phyloP scores from a whole-genome alignment of 2,113 vertebrate species.

The Manacus vitellinus region DNA sequence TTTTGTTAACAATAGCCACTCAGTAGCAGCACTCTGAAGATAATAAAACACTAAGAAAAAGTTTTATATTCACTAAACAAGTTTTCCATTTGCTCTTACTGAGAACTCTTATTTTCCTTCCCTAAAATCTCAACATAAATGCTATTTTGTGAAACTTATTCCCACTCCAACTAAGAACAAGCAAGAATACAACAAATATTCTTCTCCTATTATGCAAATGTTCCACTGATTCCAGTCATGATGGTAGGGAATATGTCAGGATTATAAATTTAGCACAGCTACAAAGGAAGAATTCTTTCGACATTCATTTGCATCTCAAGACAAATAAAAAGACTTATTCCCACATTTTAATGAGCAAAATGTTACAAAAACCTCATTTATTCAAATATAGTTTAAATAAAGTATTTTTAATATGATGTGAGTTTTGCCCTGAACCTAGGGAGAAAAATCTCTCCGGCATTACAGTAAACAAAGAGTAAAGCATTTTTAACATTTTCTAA shows the following conservation, averaged over 20 bases:
- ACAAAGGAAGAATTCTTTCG: neutral
- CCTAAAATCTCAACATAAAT: neutral
- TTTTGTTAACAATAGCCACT: neutral
- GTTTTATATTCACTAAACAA: neutral
- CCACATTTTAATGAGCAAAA: constrained; percentile 16
- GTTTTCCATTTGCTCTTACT: neutral
- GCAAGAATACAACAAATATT: neutral
- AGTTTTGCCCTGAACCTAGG: neutral
- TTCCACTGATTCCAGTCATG: neutral
- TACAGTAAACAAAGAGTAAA: neutral
- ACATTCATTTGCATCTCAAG: neutral
- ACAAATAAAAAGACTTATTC: neutral
- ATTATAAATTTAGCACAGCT: constrained; percentile 17
- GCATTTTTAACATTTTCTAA: neutral
- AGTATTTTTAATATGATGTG: neutral
- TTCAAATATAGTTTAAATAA: neutral
- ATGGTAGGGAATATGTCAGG: neutral
- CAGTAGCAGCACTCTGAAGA: neutral
- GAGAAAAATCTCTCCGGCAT: neutral
- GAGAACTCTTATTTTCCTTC: neutral
- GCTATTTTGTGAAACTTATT: neutral
- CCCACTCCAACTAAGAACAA: neutral
- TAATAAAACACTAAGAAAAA: neutral
- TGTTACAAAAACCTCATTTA: neutral
- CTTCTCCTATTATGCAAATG: neutral